Conservation (phyloP, 2,888 invertebrate genomes). For the Idaea biselata region DNA sequence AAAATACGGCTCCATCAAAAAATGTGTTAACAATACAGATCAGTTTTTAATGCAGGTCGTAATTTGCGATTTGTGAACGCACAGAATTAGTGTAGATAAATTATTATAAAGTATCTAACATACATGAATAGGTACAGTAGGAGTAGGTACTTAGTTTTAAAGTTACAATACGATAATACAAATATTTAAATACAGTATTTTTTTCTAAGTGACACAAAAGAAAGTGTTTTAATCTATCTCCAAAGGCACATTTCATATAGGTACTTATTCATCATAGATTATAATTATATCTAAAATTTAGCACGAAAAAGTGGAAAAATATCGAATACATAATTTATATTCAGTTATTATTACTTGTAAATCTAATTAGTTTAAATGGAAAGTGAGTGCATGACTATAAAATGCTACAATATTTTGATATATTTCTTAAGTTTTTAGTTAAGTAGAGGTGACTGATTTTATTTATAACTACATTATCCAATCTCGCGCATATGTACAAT, state of each 20-base stretch:
- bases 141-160: too few species aligned
- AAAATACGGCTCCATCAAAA: too few species aligned
- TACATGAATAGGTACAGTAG: too few species aligned
- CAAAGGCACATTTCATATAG: neutral
- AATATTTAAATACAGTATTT: neutral
- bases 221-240: neutral
- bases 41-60: too few species aligned
- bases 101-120: too few species aligned
- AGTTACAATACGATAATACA: neutral
- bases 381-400: constrained; percentile 1
- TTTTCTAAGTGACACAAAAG: neutral
- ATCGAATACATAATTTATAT: neutral
- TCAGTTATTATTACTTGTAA: neutral
- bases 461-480: too few species aligned
- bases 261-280: neutral
- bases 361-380: neutral
- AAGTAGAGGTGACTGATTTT: neutral
- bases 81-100: too few species aligned
- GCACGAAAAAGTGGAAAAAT: neutral
- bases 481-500: too few species aligned
- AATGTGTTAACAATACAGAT: too few species aligned
- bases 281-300: neutral
- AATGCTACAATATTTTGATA: neutral
- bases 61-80: too few species aligned
- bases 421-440: neutral